Base-by-base conservation (phyloP, 2,888 invertebrate species). In the Erebia ligea region DNA sequence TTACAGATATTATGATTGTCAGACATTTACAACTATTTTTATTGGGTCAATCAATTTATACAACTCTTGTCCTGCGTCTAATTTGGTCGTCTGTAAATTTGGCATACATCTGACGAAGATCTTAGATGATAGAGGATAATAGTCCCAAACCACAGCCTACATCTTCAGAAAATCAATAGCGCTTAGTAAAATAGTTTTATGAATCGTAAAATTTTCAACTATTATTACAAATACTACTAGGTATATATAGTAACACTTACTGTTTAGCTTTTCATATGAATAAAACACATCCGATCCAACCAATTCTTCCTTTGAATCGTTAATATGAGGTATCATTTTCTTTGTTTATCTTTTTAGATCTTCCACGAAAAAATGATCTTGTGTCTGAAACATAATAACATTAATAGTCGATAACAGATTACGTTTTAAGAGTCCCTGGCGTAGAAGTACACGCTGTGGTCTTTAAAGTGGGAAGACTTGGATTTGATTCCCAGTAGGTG, bases 281-380 rank as follows among this genome's bases (percentile, higher is more conserved):
- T 81, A 82, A 6, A 78, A 76, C 34, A 82, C 66, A 19, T 84
- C 83, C 2, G 76, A 79, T 9, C 83, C 84, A 40, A 84, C 83
- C n/a, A 79, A 74, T 4, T 81, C 81, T 48, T 80, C 80, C 52
- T 79, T 81, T n/a, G 74, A 73, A 13, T 82, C 83, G n/a, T 82
- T 80, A 10, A 80, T 83, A 74, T 87, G 82, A n/a, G 89, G 89
- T 77, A 89, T 80, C 90, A 90, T 90, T 50, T 62, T 70, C 17
- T 11, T 42, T 59, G 8, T 59, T 40, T 11, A 59, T n/a, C 40
- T 59, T 2, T 59, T 59, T 40, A 59, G 40, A 42, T 10, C 21
- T 8, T 62, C 45, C 17, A 42, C 61, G 2, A 25, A 21, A 21
- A 40, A 8, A 61, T 45, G 42, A 11, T 10, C 59, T 62, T 45